Percentiles rank a stretch among this genome's conserved stretches.
These are phyloP conservation scores for Drosophila quinaria DNA, from an alignment of 2,888 invertebrate genomes.

Conservation along the genomic window DNA sequence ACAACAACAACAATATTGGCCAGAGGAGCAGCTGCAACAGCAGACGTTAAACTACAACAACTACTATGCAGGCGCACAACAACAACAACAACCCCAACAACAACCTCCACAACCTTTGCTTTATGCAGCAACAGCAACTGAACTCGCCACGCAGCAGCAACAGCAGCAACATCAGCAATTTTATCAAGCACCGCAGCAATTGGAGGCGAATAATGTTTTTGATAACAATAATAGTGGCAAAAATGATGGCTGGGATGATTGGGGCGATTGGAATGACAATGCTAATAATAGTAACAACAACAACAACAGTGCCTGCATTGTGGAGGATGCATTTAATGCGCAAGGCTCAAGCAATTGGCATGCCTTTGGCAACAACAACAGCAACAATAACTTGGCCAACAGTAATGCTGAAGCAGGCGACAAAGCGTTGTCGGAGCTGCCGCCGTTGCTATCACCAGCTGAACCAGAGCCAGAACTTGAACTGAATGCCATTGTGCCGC, in stretches of 20 bases:
- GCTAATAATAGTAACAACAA: slow-evolving; percentile 47
- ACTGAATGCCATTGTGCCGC: slow-evolving; percentile 70
- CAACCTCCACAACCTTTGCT: slow-evolving; percentile 26
- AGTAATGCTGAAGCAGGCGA: slow-evolving; percentile 25
- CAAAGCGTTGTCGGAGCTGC: slow-evolving; percentile 35
- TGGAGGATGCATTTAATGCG: slow-evolving; percentile 88
- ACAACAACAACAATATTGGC: slow-evolving; percentile 41
- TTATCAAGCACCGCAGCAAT: slow-evolving; percentile 40
- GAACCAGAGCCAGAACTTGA: slow-evolving; percentile 61
- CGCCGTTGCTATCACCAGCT: slow-evolving; percentile 46
- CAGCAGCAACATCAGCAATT: slow-evolving; percentile 20
- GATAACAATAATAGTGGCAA: slow-evolving; percentile 67
- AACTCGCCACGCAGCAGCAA: not conserved
- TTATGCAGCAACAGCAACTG: slow-evolving; percentile 28
- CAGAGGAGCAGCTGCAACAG: slow-evolving; percentile 44
- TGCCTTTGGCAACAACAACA: slow-evolving; percentile 45
- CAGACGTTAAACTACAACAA: slow-evolving; percentile 54
- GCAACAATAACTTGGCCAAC: not conserved
- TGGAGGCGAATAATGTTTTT: slow-evolving; percentile 52
- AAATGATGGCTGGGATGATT: slow-evolving; percentile 84
- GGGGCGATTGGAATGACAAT: slow-evolving; percentile 84
- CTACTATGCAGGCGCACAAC: slow-evolving; percentile 49
- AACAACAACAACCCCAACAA: slow-evolving; percentile 7
- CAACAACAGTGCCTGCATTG: slow-evolving; percentile 81
- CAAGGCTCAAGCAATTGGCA: slow-evolving; percentile 82